These are phyloP conservation scores for Leptinotarsa juncta DNA, from an alignment of 2,888 invertebrate genomes.

Conservation along the genomic window DNA sequence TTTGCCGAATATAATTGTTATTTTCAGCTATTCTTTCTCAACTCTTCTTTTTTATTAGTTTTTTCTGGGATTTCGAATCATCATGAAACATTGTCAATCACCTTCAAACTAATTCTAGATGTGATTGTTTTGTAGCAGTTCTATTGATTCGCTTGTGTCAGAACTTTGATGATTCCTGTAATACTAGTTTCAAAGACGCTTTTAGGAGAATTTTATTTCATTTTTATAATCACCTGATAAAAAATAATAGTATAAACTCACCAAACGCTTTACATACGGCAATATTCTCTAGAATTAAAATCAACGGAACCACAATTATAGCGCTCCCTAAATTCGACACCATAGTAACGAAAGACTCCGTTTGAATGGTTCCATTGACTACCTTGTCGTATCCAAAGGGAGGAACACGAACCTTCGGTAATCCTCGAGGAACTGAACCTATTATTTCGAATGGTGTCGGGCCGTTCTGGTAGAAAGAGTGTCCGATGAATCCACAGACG, in stretches of 20 bases:
- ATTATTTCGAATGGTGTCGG: conserved; percentile 77
- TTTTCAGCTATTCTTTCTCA: too few species aligned
- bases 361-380: conserved; percentile 63
- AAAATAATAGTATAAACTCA: conserved; percentile 63
- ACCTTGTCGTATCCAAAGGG: conserved; percentile 73
- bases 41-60: too few species aligned
- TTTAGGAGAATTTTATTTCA: too few species aligned
- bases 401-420: conserved; percentile 76
- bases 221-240: conserved; percentile 27
- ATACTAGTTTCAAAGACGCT: too few species aligned
- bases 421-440: conserved; percentile 80
- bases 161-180: too few species aligned
- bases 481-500: conserved; percentile 77
- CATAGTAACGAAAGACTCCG: conserved; percentile 78
- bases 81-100: too few species aligned
- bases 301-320: conserved; percentile 85
- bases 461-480: conserved; percentile 69
- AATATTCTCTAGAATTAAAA: conserved; percentile 90
- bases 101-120: too few species aligned
- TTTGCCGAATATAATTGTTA: too few species aligned
- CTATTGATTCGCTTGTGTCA: too few species aligned
- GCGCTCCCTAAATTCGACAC: conserved; percentile 85
- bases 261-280: conserved; percentile 95
- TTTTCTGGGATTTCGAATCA: too few species aligned
- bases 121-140: too few species aligned